Evolutionary conservation across 2,888 invertebrate species (phyloP).

Genomic region (Acrobasis suavella): DNA sequence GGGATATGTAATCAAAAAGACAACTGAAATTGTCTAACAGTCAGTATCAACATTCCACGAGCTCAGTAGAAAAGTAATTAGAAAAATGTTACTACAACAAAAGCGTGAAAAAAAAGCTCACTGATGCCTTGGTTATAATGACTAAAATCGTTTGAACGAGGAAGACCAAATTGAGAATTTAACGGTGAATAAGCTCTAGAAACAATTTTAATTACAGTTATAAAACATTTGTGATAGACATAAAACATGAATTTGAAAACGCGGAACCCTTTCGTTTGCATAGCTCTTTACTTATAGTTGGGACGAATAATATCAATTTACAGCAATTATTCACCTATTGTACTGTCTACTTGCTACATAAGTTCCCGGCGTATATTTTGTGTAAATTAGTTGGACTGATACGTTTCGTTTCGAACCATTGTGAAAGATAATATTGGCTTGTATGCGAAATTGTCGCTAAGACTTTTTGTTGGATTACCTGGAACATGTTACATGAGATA

Average conservation of each 20-base stretch:
- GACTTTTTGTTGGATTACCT: constrained; percentile 23
- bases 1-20: no score
- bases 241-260: constrained; percentile 38
- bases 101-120: no score
- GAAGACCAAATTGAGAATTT: background rate
- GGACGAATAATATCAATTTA: constrained; percentile 44
- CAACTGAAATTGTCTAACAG: no score
- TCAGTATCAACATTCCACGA: no score
- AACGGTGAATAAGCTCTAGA: background rate
- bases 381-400: constrained; percentile 50
- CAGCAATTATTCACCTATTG: constrained; percentile 36
- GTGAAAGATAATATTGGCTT: constrained; percentile 47
- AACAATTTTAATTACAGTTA: constrained; percentile 12
- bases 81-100: no score
- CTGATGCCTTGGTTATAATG: no score
- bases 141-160: background rate
- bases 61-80: no score
- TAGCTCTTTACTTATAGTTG: constrained; percentile 41
- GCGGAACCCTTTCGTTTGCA: constrained; percentile 53
- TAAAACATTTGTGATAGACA: constrained; percentile 5
- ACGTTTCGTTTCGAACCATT: constrained; percentile 49
- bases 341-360: constrained; percentile 39
- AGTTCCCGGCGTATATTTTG: constrained; percentile 40
- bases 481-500: constrained; percentile 12
- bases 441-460: constrained; percentile 41